Base-by-base conservation (phyloP, 2,797 vertebrate species). In the Sebastes hopkinsi region DNA sequence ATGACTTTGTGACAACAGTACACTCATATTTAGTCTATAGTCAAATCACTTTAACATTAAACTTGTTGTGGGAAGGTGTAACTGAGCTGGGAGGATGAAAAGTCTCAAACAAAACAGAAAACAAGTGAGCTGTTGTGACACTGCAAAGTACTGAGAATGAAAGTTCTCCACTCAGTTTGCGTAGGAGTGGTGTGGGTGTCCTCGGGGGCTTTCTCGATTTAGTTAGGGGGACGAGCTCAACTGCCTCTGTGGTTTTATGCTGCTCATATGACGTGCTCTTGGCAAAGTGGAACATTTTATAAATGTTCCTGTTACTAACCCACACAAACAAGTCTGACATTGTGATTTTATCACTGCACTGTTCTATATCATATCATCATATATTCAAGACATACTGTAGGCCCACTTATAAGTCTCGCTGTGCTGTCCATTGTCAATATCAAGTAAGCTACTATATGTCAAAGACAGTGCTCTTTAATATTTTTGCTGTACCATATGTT, bases 281-380 rank as follows among this genome's bases (percentile, higher is more conserved):
- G 22, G 55, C 75, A n/a, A 68, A 77, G 22, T 86, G 92, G 89
- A 89, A 92, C 67, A 16, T 87, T 80, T 72, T 1, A 56, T 20
- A 68, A 82, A 32, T 67, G 36, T 80, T 82, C 42, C 65, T 72
- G 1, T 36, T 67, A 4, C 5, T 65, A n/a, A 23, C 71, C 74
- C 5, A 79, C 81, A 75, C 69, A 83, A 70, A 81, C 65, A 88
- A 78, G 2, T 50, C 9, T 65, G 62, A 75, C 4, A 58, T 23
- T 80, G 42, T 83, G 50, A 36, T 74, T 75, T 65, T 61, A 13
- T 69, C 30, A 27, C 14, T 22, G 8, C 4, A 67, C 42, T 25
- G 11, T 12, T 25, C 3, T 7, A 2, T 22, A 12, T 58, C 12
- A 32, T 12, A 13, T 3, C 14, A 38, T 38, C 38, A 42, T 42